A percentile compares a stretch with the other conserved stretches of the same genome.
phyloP scores from a whole-genome alignment of 2,797 vertebrate genomes.

The Cyprinella venusta region DNA sequence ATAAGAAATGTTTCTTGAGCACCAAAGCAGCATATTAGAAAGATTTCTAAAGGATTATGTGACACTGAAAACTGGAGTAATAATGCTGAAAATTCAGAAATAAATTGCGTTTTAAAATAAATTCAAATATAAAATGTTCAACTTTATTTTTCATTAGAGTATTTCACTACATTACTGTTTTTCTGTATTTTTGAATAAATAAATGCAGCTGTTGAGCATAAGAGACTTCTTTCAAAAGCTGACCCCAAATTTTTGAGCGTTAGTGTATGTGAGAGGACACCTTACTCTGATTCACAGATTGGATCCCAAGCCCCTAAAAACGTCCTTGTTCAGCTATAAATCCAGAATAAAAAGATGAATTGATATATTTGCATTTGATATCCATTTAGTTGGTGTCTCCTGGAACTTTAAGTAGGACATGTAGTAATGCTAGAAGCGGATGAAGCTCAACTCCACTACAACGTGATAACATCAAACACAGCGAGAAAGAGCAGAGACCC shows the following conservation, averaged over 20 bases:
- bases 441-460: slow-evolving; percentile 9
- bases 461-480: slow-evolving; percentile 73
- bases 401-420: not conserved
- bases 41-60: not conserved
- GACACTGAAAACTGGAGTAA: not conserved
- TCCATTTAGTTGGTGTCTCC: not conserved
- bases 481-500: slow-evolving; percentile 60
- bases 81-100: not conserved
- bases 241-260: not conserved
- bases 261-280: not conserved
- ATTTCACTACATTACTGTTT: not conserved
- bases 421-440: slow-evolving; percentile 10
- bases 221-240: not conserved
- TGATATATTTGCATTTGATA: not conserved
- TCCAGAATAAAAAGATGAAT: not conserved
- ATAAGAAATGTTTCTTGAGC: not conserved
- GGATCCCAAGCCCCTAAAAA: not conserved
- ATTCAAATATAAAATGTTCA: not conserved
- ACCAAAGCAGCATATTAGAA: no score
- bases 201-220: not conserved
- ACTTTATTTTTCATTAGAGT: not conserved
- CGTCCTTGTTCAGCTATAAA: not conserved
- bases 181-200: not conserved
- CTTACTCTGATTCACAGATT: slow-evolving; percentile 12
- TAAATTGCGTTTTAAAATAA: no score